A percentile compares a stretch with the other conserved stretches of the same genome.
phyloP scores from a whole-genome alignment of 2,888 invertebrate genomes.

The Sepioteuthis lessoniana region DNA sequence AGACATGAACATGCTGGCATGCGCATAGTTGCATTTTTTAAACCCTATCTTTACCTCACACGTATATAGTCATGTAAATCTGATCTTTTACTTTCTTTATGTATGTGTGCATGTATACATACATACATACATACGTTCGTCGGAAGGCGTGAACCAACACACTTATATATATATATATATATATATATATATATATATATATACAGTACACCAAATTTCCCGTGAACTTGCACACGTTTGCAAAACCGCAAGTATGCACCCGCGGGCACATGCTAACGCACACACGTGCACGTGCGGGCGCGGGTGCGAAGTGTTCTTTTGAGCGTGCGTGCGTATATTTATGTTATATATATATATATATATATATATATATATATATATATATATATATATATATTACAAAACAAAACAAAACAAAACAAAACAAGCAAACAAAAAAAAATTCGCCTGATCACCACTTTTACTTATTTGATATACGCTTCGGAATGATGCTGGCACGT shows the following conservation, averaged over 20 bases:
- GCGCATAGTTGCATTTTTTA: conserved; percentile 1
- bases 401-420: no score
- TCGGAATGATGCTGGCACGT: not conserved
- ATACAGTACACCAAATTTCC: not conserved
- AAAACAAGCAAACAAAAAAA: not conserved
- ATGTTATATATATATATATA: no score
- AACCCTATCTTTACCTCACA: not conserved
- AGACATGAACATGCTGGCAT: not conserved
- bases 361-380: no score
- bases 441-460: conserved; percentile 11
- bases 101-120: not conserved
- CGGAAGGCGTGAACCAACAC: not conserved
- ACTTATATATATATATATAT: not conserved
- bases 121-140: not conserved
- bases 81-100: not conserved
- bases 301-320: not conserved
- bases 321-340: not conserved
- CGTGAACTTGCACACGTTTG: not conserved
- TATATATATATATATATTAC: no score
- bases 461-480: conserved; percentile 15
- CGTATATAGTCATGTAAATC: not conserved
- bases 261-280: not conserved
- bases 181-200: not conserved
- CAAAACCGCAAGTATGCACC: not conserved
- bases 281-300: conserved; percentile 16